Percentiles rank a stretch among this genome's conserved stretches.
Conservation (phyloP, 2,888 invertebrate genomes). For the Brachypalpus laphriformis region DNA sequence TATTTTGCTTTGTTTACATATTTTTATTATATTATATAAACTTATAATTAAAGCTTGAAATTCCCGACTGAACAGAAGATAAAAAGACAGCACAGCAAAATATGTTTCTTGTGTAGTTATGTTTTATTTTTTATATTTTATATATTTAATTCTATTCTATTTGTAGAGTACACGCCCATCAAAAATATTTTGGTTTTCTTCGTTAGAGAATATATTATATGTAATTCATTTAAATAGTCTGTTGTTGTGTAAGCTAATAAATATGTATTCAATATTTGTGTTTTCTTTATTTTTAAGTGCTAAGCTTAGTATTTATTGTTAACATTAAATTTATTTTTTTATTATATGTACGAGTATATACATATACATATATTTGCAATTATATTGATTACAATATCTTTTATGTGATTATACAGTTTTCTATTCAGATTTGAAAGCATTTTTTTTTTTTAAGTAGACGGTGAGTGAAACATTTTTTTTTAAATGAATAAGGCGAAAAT, state of each 20-base stretch:
- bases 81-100: constrained; percentile 69
- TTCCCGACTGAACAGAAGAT: constrained; percentile 60
- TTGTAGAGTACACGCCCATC: constrained; percentile 72
- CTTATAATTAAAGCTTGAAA: constrained; percentile 71
- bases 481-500: neutral
- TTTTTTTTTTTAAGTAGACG: constrained; percentile 26
- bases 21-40: constrained; percentile 45
- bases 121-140: constrained; percentile 11
- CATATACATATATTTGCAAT: constrained; percentile 2
- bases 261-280: constrained; percentile 25
- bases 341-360: constrained; percentile 4
- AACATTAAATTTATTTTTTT: constrained; percentile 51
- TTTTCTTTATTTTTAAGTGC: constrained; percentile 6
- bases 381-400: neutral
- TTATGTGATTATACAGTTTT: constrained; percentile 13
- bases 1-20: constrained; percentile 25
- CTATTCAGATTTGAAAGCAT: constrained; percentile 15
- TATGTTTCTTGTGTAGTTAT: constrained; percentile 49
- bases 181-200: constrained; percentile 63
- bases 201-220: constrained; percentile 38
- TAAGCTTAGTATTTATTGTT: constrained; percentile 68
- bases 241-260: constrained; percentile 62
- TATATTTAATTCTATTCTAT: constrained; percentile 34
- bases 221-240: constrained; percentile 44
- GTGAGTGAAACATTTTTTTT: constrained; percentile 16